phyloP scores from a whole-genome alignment of 1,140 invertebrate genomes.

The Eurosta solidaginis region DNA sequence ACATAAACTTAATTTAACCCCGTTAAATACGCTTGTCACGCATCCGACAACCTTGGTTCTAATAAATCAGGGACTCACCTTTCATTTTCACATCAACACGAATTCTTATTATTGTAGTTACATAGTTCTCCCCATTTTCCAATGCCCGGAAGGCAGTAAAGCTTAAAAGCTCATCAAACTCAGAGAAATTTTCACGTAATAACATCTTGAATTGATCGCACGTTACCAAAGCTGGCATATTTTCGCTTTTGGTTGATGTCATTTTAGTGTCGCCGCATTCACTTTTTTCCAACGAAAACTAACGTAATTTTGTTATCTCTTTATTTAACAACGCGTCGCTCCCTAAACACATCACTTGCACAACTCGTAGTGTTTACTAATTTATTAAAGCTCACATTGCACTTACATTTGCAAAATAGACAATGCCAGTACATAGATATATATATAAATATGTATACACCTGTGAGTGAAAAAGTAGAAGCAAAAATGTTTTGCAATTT shows the following conservation, averaged over 20 bases:
- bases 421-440: too few species aligned
- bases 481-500: too few species aligned
- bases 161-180: constrained; percentile 47
- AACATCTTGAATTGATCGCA: background rate
- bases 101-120: constrained; percentile 49
- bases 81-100: constrained; percentile 44
- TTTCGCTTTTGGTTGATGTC: constrained; percentile 38
- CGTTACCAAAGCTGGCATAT: constrained; percentile 38
- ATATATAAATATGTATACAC: too few species aligned
- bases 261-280: background rate
- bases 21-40: too few species aligned
- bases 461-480: too few species aligned
- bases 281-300: background rate
- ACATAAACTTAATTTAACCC: background rate
- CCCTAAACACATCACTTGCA: too few species aligned
- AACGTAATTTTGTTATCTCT: too few species aligned
- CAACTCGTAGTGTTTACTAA: background rate
- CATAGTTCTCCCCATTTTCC: constrained; percentile 48
- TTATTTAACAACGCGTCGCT: too few species aligned
- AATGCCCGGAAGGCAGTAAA: constrained; percentile 43
- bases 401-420: too few species aligned
- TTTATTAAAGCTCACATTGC: too few species aligned
- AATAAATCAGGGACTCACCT: too few species aligned
- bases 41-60: too few species aligned
- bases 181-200: background rate